Evolutionary conservation across 2,113 vertebrate species (phyloP).

Genomic region (Laticauda colubrina): DNA sequence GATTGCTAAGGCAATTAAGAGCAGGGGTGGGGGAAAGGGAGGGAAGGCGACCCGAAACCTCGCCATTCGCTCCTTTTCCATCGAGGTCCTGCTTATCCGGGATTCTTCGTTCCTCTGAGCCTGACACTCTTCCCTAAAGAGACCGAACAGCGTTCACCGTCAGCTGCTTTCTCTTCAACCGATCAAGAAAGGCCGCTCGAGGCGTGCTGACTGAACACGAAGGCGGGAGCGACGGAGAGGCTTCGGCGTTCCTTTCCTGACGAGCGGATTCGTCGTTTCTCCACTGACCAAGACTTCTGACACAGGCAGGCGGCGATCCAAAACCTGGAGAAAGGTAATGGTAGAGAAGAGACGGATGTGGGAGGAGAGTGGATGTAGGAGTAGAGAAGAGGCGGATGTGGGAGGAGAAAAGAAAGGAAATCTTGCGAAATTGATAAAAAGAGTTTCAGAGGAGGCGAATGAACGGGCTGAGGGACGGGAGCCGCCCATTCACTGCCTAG

Average conservation of each 20-base stretch:
- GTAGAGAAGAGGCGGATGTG: not conserved
- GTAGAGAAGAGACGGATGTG: not conserved
- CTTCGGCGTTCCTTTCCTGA: not conserved
- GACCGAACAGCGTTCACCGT: not conserved
- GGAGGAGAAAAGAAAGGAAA: not conserved
- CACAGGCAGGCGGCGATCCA: not conserved
- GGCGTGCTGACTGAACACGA: not conserved
- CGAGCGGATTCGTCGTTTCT: not conserved
- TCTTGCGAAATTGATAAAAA: not conserved
- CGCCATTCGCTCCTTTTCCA: not conserved
- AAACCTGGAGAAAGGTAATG: not conserved
- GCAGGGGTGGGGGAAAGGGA: not conserved
- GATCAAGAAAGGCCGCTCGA: not conserved
- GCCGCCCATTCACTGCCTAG: not conserved
- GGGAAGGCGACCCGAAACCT: not conserved
- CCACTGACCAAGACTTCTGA: not conserved
- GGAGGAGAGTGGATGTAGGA: too few species aligned
- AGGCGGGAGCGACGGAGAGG: not conserved
- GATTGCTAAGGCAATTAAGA: not conserved
- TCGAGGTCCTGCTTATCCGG: not conserved
- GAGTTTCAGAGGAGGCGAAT: not conserved
- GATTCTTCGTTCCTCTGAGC: not conserved
- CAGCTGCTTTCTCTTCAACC: not conserved
- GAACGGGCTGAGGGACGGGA: not conserved
- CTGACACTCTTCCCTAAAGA: not conserved